Evolutionary conservation across 2,888 invertebrate species (phyloP), one percentile per base, ranked within the genome.

Genomic region (Microplitis manilae): DNA sequence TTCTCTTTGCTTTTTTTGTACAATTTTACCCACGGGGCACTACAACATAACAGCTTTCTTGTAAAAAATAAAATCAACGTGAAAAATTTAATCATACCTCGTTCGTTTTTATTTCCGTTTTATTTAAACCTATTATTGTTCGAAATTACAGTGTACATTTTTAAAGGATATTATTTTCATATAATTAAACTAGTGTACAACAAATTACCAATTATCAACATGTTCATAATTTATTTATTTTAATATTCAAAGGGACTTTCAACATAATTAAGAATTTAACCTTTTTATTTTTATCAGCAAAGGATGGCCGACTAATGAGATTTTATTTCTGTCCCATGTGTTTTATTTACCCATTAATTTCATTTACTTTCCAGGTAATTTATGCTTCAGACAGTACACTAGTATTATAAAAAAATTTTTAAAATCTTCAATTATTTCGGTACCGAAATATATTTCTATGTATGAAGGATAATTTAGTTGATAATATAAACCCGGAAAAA

Each of bases 1-100:
- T 68, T 40, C 61, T 68, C 64, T 20, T 68, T 39, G 65, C 65
- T 39, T 64, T 68, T 73, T 62, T 62, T 62, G 9, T 5, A 13
- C 20, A 62, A 8, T n/a, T 62, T 62, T 62, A 17, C 73, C 65
- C 65, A 30, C 13, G 38, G 65, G 65, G 30, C 38, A 15, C 20
- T 38, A 30, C 7, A 65, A 65, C 38, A 38, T 65, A 65, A 65
- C 65, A 65, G 65, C 65, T 65, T 65, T 30, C 38, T 38, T 8
- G 65, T 30, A 65, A 65, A 50, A 13, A 65, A 65, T 38, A 65
- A 65, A 65, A 65, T 65, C 65, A 65, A 20, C 65, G 20, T 30
- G 30, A 9, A 13, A 65, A 65, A 65, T 65, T 65, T 38, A 65
- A 65, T 65, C 38, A 30, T 30, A 20, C 13, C 6, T 30, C 8